Evolutionary conservation across 2,797 vertebrate genomes (phyloP).

Genomic region (Mormyrus proboscirostris): DNA sequence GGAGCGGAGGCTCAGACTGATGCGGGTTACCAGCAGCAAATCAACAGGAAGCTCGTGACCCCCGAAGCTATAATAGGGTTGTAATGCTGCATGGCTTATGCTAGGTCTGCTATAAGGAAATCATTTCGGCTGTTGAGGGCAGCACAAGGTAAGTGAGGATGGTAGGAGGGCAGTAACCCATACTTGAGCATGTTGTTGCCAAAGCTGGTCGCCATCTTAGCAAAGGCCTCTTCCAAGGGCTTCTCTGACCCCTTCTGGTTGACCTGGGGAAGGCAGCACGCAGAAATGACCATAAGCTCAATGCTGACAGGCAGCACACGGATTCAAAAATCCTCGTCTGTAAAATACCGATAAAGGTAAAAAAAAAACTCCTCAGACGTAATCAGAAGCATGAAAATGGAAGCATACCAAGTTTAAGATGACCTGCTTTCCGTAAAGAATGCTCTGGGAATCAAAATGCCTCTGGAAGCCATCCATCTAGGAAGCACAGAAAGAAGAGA

Average conservation of each 20-base stretch:
- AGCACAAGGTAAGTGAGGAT: not conserved
- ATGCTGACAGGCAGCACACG: not conserved
- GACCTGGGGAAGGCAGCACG: constrained; percentile 57
- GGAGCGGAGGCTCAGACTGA: not conserved
- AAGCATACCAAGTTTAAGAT: constrained; percentile 83
- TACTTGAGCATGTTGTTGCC: constrained; percentile 90
- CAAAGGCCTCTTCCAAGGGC: constrained; percentile 80
- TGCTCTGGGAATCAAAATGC: constrained; percentile 91
- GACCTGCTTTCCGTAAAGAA: constrained; percentile 89
- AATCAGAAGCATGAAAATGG: constrained; percentile 10
- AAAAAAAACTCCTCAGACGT: not conserved
- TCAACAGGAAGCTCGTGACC: not conserved
- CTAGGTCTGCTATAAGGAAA: not conserved
- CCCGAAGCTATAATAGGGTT: not conserved
- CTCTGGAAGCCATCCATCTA: constrained; percentile 94
- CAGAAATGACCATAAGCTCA: not conserved
- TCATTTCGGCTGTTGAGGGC: not conserved
- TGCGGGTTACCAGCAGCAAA: not conserved
- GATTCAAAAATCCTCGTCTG: not conserved
- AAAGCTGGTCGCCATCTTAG: constrained; percentile 77
- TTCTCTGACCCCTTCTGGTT: constrained; percentile 95
- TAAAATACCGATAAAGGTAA: not conserved
- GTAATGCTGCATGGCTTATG: not conserved
- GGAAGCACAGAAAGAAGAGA: not conserved
- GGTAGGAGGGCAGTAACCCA: not conserved